Evolutionary conservation across 2,113 vertebrate species (phyloP).

Genomic region (Gadus macrocephalus): DNA sequence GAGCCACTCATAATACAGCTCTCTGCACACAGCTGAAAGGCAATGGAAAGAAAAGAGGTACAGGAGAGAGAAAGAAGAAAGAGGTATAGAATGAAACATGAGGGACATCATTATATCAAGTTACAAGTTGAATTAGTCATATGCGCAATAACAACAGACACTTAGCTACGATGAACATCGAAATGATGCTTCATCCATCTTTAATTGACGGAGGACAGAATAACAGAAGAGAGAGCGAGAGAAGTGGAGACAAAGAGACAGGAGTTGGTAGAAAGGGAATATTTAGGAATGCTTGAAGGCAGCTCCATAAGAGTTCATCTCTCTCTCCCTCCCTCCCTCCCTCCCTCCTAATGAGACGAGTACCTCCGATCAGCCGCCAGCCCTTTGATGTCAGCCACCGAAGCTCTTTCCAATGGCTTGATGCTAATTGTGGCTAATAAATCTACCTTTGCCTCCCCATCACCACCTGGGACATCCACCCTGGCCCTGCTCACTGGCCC

Average conservation of each 20-base stretch:
- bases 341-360: constrained; percentile 7
- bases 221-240: too few species aligned
- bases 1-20: constrained; percentile 36
- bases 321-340: too few species aligned
- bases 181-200: too few species aligned
- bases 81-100: too few species aligned
- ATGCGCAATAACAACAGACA: too few species aligned
- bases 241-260: constrained; percentile 6
- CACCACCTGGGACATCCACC: neutral
- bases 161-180: too few species aligned
- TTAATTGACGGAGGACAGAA: too few species aligned
- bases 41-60: neutral
- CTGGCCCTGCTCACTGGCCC: constrained; percentile 22
- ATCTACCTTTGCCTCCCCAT: constrained; percentile 24
- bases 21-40: neutral
- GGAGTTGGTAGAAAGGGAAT: neutral
- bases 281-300: neutral
- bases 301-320: constrained; percentile 22
- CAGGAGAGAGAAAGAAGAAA: neutral
- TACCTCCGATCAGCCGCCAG: constrained; percentile 26
- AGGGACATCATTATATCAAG: too few species aligned
- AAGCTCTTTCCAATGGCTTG: constrained; percentile 39
- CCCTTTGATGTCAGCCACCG: constrained; percentile 40
- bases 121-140: too few species aligned
- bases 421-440: constrained; percentile 66